Evolutionary conservation across 2,888 invertebrate species (phyloP).

Genomic region (Geotrupes spiniger): DNA sequence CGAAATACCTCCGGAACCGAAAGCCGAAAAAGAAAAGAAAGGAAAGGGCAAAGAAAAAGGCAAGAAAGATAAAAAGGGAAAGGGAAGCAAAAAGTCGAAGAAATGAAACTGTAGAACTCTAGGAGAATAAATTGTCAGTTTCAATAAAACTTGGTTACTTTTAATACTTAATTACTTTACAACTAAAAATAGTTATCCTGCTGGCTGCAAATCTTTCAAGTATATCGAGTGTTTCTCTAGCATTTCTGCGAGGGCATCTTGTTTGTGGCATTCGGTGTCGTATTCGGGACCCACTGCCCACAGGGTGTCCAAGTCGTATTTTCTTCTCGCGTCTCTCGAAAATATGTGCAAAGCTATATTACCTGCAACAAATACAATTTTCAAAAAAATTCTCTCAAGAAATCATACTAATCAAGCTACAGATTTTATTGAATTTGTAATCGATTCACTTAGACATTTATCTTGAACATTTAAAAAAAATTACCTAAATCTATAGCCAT

Average conservation of each 20-base stretch:
- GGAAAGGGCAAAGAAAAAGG: conserved; percentile 30
- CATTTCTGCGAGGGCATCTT: conserved; percentile 61
- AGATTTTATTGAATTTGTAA: too few relatives aligned
- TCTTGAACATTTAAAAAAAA: too few relatives aligned
- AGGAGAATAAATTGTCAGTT: too few relatives aligned
- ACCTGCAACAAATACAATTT: too few relatives aligned
- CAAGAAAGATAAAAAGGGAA: conserved; percentile 25
- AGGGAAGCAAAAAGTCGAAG: conserved; percentile 27
- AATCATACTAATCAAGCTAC: too few relatives aligned
- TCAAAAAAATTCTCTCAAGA: too few relatives aligned
- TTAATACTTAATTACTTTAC: too few relatives aligned
- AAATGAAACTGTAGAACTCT: conserved; percentile 17
- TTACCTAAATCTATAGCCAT: conserved; percentile 85
- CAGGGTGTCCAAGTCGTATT: conserved; percentile 85
- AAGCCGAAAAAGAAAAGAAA: conserved; percentile 19
- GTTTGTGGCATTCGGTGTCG: conserved; percentile 67
- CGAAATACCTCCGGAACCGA: conserved; percentile 28
- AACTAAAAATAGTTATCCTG: conserved; percentile 40
- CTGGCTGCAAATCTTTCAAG: conserved; percentile 63
- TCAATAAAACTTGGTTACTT: too few relatives aligned
- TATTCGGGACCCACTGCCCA: conserved; percentile 85
- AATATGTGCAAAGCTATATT: conserved; percentile 92
- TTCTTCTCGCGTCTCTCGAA: conserved; percentile 62
- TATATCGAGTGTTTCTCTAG: conserved; percentile 66
- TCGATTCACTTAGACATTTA: not conserved